These are phyloP conservation scores for Myocastor coypus DNA, from an alignment of 2,113 vertebrate species.

Conservation along the genomic window DNA sequence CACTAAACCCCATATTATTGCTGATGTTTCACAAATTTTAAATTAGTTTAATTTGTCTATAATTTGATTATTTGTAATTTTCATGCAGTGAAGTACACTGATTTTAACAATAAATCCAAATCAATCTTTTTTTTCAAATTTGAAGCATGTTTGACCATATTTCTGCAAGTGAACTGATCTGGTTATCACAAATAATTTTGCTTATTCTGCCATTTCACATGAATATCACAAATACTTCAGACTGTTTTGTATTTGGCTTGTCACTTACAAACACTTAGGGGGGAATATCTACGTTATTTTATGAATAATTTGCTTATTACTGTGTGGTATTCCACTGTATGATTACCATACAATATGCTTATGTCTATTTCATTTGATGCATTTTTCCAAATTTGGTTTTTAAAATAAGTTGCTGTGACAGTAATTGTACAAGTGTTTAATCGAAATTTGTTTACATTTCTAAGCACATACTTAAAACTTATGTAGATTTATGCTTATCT, in stretches of 20 bases:
- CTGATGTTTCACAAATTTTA: neutral
- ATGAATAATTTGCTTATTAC: neutral
- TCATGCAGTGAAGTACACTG: neutral
- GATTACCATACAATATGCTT: neutral
- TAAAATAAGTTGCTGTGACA: too few relatives aligned
- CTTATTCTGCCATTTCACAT: neutral
- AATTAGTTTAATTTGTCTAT: constrained; percentile 4
- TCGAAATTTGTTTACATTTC: too few relatives aligned
- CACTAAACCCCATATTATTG: neutral
- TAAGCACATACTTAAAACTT: too few relatives aligned
- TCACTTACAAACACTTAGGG: constrained; percentile 11
- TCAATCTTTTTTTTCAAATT: constrained; percentile 55
- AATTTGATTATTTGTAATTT: constrained; percentile 38
- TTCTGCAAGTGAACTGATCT: neutral
- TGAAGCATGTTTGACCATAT: neutral
- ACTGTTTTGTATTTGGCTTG: neutral
- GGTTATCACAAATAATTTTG: constrained; percentile 12
- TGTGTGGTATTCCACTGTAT: neutral
- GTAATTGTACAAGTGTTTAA: too few relatives aligned
- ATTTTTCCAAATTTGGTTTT: too few relatives aligned
- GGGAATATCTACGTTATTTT: neutral
- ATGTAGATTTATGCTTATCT: too few relatives aligned
- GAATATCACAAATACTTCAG: neutral
- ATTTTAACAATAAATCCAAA: neutral
- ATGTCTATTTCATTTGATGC: too few relatives aligned